These are phyloP conservation scores for Drosophila subsilvestris DNA, from an alignment of 2,888 invertebrate species.

Conservation along the genomic window DNA sequence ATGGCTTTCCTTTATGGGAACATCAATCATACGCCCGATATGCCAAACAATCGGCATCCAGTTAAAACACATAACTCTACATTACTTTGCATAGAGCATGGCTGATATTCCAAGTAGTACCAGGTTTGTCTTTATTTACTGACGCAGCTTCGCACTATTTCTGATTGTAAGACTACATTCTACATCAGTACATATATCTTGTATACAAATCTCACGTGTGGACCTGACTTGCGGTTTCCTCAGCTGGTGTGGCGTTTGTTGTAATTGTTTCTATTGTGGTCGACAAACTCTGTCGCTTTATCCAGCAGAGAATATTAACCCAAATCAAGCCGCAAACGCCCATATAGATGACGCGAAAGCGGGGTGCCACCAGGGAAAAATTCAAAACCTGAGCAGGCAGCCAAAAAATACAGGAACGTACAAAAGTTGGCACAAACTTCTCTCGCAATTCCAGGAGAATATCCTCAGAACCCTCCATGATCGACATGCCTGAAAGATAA, in stretches of 20 bases:
- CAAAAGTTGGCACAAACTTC: constrained; percentile 89
- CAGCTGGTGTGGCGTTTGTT: background rate
- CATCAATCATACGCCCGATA: constrained; percentile 78
- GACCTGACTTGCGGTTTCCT: constrained; percentile 9
- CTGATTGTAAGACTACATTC: constrained; percentile 33
- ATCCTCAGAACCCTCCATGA: constrained; percentile 89
- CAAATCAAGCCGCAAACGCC: constrained; percentile 91
- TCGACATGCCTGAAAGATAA: constrained; percentile 87
- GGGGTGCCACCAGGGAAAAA: constrained; percentile 89
- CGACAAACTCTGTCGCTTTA: constrained; percentile 86
- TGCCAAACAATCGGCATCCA: constrained; percentile 50
- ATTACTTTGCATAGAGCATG: constrained; percentile 4
- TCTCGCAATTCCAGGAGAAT: constrained; percentile 88
- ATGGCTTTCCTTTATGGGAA: constrained; percentile 76
- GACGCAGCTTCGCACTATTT: constrained; percentile 52
- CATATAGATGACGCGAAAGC: constrained; percentile 91
- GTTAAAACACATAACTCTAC: constrained; percentile 62
- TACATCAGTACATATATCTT: constrained; percentile 7
- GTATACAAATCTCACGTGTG: constrained; percentile 22
- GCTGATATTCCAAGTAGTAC: background rate
- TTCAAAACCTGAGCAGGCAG: constrained; percentile 92
- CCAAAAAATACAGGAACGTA: constrained; percentile 93
- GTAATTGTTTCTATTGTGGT: constrained; percentile 14
- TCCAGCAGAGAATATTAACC: constrained; percentile 93
- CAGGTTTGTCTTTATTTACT: constrained; percentile 61